Evolutionary conservation across 2,797 vertebrate genomes (phyloP), one percentile per base, ranked within the genome.

Genomic region (Enteromius argenteus): DNA sequence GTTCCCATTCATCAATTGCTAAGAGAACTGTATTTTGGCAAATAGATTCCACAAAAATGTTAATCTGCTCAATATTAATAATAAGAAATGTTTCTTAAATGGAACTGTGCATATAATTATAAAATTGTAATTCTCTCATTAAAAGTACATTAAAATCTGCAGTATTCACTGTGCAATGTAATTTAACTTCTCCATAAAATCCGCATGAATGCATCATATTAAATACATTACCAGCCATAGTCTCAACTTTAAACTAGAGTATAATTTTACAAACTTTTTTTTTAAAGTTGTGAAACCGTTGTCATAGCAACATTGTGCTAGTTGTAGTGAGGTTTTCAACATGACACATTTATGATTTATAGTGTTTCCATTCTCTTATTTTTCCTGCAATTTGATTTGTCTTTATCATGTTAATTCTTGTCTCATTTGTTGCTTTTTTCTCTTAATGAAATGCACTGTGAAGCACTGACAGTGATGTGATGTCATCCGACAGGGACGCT

Each of bases 401-500:
- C 21, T 58, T 51, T 39, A 56, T 64, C 10, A 1, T 49, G 62
- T 64, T 17, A 5, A 27, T 74, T 21, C 1, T 3, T 74, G 39
- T 35, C 14, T 5, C 21, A 64, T 64, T 64, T 73, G 19, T 81
- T 37, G 27, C 21, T 37, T 49, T 6, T 44, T 60, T 64, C 19
- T 62, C 21, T 4, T 64, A 81, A 81, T 81, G 14, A 81, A 73
- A 62, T 81, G 68, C 27, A 44, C 17, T 35, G 44, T 51, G 44
- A 67, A 37, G 14, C 42, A 15, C 27, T 64, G 69, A 81, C 80
- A 81, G 39, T 81, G 42, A 81, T 49, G 42, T 81, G 27, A 81
- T 81, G 67, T 72, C 79, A 81, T 81, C 67, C 1, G 37, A 62
- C 56, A 73, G n/a, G 30, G 21, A 73, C 14, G 0, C 17, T 66